Evolutionary conservation across 1,140 invertebrate genomes (phyloP).

Genomic region (Cryptotermes secundus): DNA sequence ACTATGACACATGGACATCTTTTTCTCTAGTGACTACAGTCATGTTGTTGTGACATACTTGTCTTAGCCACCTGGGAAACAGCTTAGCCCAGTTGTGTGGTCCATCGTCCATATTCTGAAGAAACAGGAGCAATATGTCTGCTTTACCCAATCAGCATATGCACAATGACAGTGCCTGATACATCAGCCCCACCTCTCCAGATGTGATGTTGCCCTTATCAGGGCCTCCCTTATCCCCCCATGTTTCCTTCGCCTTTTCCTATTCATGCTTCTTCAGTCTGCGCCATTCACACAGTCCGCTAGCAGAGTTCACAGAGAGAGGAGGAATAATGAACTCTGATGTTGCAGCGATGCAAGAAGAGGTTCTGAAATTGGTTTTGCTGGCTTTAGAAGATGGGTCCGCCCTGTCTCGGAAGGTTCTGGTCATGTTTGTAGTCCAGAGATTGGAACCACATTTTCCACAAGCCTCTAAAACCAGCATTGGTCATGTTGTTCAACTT

Average conservation of each 20-base stretch:
- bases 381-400: conserved; percentile 94
- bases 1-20: no score
- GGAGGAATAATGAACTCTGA: background rate
- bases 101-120: no score
- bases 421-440: conserved; percentile 99
- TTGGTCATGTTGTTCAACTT: conserved; percentile 97
- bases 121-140: no score
- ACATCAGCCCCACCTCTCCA: no score
- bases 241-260: background rate
- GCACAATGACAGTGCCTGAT: no score
- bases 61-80: no score
- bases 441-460: conserved; percentile 92
- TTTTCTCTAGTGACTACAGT: no score
- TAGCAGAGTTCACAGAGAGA: background rate
- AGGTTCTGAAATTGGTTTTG: conserved; percentile 91
- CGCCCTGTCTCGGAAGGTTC: conserved; percentile 93
- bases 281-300: background rate
- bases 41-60: no score
- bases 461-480: conserved; percentile 97
- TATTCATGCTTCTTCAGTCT: background rate
- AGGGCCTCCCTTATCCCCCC: background rate
- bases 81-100: no score
- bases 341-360: conserved; percentile 91
- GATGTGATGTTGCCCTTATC: no score
- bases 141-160: no score